A percentile compares a stretch with the other conserved stretches of the same genome.
Evolutionary conservation across 1,140 invertebrate species (phyloP).

Genomic region (Eupristina koningsbergeri): DNA sequence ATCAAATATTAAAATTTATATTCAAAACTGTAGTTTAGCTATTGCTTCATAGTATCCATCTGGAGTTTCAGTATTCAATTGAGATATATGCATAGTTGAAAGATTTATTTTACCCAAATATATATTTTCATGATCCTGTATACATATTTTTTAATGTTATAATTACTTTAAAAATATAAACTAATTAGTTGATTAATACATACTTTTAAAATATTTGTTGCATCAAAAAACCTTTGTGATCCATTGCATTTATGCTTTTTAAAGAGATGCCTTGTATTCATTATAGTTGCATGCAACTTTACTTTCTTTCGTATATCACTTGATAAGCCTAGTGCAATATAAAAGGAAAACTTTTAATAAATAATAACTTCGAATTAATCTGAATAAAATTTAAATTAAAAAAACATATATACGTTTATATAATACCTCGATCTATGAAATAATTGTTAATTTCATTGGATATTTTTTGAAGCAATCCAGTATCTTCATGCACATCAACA

Average conservation of each 20-base stretch:
- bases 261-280: conserved; percentile 79
- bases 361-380: no score
- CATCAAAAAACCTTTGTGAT: conserved; percentile 77
- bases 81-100: conserved; percentile 75
- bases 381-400: no score
- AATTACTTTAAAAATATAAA: conserved; percentile 32
- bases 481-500: conserved; percentile 75
- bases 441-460: conserved; percentile 75
- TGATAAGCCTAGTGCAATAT: conserved; percentile 48
- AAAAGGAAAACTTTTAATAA: no score
- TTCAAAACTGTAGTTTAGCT: conserved; percentile 54
- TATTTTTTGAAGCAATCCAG: conserved; percentile 76
- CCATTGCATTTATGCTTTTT: conserved; percentile 56
- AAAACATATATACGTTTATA: no score
- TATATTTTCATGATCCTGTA: conserved; percentile 74
- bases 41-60: conserved; percentile 49
- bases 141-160: conserved; percentile 42
- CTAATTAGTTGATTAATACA: conserved; percentile 53
- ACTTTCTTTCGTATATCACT: conserved; percentile 65
- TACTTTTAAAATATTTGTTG: conserved; percentile 78
- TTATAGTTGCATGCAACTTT: conserved; percentile 84
- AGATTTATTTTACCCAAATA: conserved; percentile 75
- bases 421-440: conserved; percentile 60
- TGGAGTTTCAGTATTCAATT: conserved; percentile 58
- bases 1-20: no score